Base-by-base conservation (phyloP, 2,797 vertebrate species). In the Sylvia borin region DNA sequence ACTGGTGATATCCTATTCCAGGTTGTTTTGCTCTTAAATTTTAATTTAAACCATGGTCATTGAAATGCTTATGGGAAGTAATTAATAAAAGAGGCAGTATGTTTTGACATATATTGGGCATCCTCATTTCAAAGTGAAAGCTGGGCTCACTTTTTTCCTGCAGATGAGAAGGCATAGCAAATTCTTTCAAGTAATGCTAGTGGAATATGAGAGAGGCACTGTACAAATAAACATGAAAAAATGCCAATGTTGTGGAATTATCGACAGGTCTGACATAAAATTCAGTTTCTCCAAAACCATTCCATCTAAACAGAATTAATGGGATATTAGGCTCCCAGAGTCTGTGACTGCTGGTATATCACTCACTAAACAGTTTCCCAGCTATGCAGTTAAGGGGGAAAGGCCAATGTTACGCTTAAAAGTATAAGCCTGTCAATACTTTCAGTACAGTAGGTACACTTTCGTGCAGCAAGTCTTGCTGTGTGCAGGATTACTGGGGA, bases 61-160 rank as follows among this genome's bases (percentile, higher is more conserved):
- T 91, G 79, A 91, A 93, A 91, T 65, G 20, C 34, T 93, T 80
- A 53, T 78, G 78, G 42, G 64, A 75, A 84, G 36, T 45, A 94
- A 87, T 90, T 87, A 91, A 54, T 54, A 91, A 70, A 85, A 92
- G 31, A 75, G 24, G 79, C 79, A 74, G 66, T 60, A 20, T 66
- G 24, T 96, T 96, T 91, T 90, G 86, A 58, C 47, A 64, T n/a
- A 65, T 88, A 65, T 32, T 60, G 79, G 50, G 73, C 48, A 64
- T 50, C 42, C 29, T 86, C 4, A 62, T 94, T 94, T 92, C 61
- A 75, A 70, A 93, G 47, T 54, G 48, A 88, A 80, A 82, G 74
- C 31, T 43, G 65, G 6, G 34, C 77, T 91, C 45, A 31, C 61
- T 76, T 87, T 85, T 77, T 72, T 51, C 76, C 45, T 47, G 88